Evolutionary conservation across 1,140 invertebrate species (phyloP), one percentile per base, ranked within the genome.

Genomic region (Manduca sexta): DNA sequence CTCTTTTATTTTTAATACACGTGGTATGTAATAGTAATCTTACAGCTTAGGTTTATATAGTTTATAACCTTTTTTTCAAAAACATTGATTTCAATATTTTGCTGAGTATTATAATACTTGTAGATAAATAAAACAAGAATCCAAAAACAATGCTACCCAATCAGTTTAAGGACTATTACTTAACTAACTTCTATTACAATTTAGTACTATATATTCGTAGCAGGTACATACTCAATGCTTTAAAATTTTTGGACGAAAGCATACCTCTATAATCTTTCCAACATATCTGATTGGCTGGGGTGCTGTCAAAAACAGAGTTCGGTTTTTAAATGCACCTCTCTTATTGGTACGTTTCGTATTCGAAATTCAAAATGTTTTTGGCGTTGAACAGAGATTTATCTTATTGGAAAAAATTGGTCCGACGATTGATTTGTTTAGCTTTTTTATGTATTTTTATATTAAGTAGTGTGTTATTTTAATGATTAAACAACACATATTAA

Each of bases 271-370:
- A 76, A 77, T 75, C 74, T 74, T 64, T 46, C 31, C 42, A 52
- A 60, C 56, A 52, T 57, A 81, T 77, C 73, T 70, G 74, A 79
- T 81, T 79, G 74, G 77, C 57, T 56, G 56, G 56, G 49, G 58
- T 55, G 61, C 74, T 79, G 73, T 81, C 75, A 79, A 54, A 65
- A 64, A 56, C 74, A 81, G 69, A 64, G 64, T 61, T 65, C 57
- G 58, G 64, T 58, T 76, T 73, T 71, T 73, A 64, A 73, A 73
- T 73, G 69, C 69, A 66, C 46, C 58, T 63, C 60, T 59, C 66
- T 60, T 69, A 75, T 75, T 79, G 71, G 71, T 44, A 52, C 44
- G 55, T 55, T 56, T 53, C 37, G 57, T 62, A 54, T 71, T 71
- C 59, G 63, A 64, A 69, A 69, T 63, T 60, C 50, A 54, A 60